Conservation (phyloP, 1,140 invertebrate genomes). For the Acromyrmex charruanus region DNA sequence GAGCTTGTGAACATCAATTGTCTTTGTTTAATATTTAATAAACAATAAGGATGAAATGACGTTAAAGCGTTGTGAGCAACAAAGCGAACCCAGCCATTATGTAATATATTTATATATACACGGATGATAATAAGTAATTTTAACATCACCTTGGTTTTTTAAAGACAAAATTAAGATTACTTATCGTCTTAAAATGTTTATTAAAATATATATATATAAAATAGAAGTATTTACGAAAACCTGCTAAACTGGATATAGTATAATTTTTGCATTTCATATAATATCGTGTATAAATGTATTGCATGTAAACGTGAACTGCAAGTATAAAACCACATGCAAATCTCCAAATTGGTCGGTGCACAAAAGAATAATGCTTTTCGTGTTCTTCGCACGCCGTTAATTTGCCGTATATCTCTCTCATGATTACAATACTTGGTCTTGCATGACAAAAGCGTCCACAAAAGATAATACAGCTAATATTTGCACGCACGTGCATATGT, state of each 20-base stretch:
- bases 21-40: too few relatives aligned
- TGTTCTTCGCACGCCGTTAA: constrained; percentile 35
- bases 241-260: background rate
- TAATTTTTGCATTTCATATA: background rate
- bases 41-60: too few relatives aligned
- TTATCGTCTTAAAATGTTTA: background rate
- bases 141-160: too few relatives aligned
- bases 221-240: background rate
- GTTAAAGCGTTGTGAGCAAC: too few relatives aligned
- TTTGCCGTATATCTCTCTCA: constrained; percentile 27
- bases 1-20: too few relatives aligned
- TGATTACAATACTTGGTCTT: constrained; percentile 25
- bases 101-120: background rate
- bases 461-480: constrained; percentile 41
- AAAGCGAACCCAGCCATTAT: background rate
- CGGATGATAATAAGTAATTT: background rate
- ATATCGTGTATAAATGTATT: background rate
- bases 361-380: constrained; percentile 48
- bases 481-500: constrained; percentile 47
- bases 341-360: constrained; percentile 26
- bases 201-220: background rate
- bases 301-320: background rate
- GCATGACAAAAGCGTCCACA: constrained; percentile 43
- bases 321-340: constrained; percentile 31
- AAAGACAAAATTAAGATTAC: too few relatives aligned